phyloP scores from a whole-genome alignment of 1,140 invertebrate genomes.

The Phortica variegata region DNA sequence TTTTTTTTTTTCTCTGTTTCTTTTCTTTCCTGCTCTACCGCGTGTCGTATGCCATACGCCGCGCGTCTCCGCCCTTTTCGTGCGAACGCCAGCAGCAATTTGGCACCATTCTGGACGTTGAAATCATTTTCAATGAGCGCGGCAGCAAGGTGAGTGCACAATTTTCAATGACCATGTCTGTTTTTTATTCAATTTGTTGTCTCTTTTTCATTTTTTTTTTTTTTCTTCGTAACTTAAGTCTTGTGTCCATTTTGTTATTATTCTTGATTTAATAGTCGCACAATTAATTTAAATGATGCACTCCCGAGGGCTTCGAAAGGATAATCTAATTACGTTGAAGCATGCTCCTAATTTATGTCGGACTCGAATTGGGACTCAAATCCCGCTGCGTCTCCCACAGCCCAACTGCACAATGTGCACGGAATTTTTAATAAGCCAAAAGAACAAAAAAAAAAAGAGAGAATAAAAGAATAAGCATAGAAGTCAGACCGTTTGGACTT shows the following conservation, averaged over 20 bases:
- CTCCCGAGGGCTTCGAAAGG: slow-evolving; percentile 2
- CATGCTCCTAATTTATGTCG: slow-evolving; percentile 15
- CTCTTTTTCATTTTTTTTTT: not conserved
- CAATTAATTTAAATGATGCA: slow-evolving; percentile 40
- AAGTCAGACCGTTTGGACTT: too few relatives aligned
- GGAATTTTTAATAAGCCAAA: too few relatives aligned
- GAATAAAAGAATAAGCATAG: too few relatives aligned
- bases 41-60: not conserved
- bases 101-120: slow-evolving; percentile 96
- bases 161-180: slow-evolving; percentile 4
- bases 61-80: slow-evolving; percentile 1
- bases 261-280: slow-evolving; percentile 35
- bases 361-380: slow-evolving; percentile 11
- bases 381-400: slow-evolving; percentile 9
- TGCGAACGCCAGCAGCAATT: slow-evolving; percentile 75
- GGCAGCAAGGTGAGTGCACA: slow-evolving; percentile 92
- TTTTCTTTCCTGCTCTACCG: too few relatives aligned
- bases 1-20: too few relatives aligned
- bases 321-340: not conserved
- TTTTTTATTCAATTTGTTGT: not conserved
- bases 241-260: slow-evolving; percentile 13
- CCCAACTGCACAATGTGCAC: too few relatives aligned
- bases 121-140: slow-evolving; percentile 99
- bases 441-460: too few relatives aligned
- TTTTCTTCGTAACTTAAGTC: slow-evolving; percentile 7